These are phyloP conservation scores for Ostrea denselamellosa DNA, from an alignment of 1,140 invertebrate genomes.

Conservation along the genomic window DNA sequence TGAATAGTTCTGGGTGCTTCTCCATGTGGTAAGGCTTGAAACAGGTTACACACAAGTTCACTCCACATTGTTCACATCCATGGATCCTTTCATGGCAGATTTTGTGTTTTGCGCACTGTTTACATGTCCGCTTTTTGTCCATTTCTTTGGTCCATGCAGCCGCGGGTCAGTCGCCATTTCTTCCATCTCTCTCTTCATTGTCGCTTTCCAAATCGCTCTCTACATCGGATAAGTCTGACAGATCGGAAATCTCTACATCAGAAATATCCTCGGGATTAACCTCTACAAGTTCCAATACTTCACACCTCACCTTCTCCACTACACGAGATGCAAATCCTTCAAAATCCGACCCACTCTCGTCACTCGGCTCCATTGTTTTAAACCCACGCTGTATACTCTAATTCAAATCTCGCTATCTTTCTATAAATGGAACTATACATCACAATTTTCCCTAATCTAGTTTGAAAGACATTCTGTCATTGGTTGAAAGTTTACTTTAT, in stretches of 20 bases:
- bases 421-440: not conserved
- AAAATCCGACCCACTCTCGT: no score
- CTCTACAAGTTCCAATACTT: not conserved
- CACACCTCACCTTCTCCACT: not conserved
- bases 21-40: slow-evolving; percentile 39
- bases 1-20: slow-evolving; percentile 6
- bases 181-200: not conserved
- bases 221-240: not conserved
- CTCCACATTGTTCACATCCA: slow-evolving; percentile 44
- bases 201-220: not conserved
- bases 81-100: not conserved
- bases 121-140: slow-evolving; percentile 23
- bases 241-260: no score
- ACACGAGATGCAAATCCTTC: no score
- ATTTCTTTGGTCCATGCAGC: not conserved
- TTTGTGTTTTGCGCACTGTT: slow-evolving; percentile 22
- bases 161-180: not conserved
- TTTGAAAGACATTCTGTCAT: not conserved
- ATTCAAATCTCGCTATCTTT: not conserved
- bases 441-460: not conserved
- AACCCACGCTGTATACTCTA: not conserved
- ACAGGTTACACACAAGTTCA: slow-evolving; percentile 39
- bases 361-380: slow-evolving; percentile 9
- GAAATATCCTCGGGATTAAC: not conserved
- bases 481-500: not conserved